A percentile compares a stretch with the other conserved stretches of the same genome.
These are phyloP conservation scores for Acanthisitta chloris DNA, from an alignment of 2,113 vertebrate species.

Conservation along the genomic window DNA sequence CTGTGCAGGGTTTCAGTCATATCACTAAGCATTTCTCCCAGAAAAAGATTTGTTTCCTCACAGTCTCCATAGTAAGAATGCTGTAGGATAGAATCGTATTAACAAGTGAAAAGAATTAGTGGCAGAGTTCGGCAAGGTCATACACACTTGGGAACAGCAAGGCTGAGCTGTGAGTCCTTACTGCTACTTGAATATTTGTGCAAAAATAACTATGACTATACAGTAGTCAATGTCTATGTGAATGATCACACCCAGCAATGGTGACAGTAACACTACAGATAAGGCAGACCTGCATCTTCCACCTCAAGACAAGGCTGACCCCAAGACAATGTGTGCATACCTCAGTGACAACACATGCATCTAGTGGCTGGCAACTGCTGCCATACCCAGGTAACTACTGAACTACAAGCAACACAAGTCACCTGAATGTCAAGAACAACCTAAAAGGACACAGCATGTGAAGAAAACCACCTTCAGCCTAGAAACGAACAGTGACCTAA, in stretches of 20 bases:
- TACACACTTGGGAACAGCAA: not conserved
- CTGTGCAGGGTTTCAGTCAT: not conserved
- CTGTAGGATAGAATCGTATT: rapidly evolving
- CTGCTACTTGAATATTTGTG: not conserved
- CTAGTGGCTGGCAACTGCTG: not conserved
- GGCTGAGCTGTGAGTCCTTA: not conserved
- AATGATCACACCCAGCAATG: not conserved
- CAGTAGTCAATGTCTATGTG: not conserved
- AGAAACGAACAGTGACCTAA: not conserved
- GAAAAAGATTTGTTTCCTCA: not conserved
- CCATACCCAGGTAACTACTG: not conserved
- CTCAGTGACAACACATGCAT: rapidly evolving
- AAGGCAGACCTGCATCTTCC: not conserved
- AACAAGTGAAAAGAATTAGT: not conserved
- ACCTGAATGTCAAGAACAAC: not conserved
- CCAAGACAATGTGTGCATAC: rapidly evolving
- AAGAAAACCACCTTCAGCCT: not conserved
- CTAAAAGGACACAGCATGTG: not conserved
- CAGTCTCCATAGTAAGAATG: not conserved
- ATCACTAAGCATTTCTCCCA: not conserved
- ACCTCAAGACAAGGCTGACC: not conserved
- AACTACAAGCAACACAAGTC: not conserved
- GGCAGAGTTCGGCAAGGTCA: not conserved
- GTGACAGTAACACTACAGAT: not conserved
- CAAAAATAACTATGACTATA: not conserved